Evolutionary conservation across 92 coral and sea anemone genomes (phyloP).

Genomic region (Meandrina meandrites): DNA sequence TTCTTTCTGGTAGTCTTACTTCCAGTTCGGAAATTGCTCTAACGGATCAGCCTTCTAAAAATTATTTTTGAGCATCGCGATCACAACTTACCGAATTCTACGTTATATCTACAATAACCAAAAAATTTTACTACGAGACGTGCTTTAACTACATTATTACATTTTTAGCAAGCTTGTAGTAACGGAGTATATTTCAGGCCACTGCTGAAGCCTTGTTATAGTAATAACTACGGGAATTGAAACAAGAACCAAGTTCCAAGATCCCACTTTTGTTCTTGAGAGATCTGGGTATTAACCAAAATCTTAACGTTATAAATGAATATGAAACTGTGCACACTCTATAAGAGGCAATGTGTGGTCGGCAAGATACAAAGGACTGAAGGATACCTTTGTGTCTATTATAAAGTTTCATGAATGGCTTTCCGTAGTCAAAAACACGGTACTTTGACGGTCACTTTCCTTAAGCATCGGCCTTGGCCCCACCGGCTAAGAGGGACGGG

Average conservation of each 20-base stretch:
- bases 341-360: too few species aligned
- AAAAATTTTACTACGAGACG: not conserved
- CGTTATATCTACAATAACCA: not conserved
- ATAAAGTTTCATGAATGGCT: too few species aligned
- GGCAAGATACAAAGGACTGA: too few species aligned
- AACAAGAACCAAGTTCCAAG: not conserved
- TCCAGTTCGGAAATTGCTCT: too few species aligned
- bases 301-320: not conserved
- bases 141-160: not conserved
- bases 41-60: too few species aligned
- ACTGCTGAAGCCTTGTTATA: not conserved
- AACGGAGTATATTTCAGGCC: not conserved
- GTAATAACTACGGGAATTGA: not conserved
- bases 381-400: too few species aligned
- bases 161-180: not conserved
- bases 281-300: not conserved
- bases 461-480: too few species aligned
- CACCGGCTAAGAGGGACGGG: too few species aligned
- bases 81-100: not conserved
- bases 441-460: too few species aligned
- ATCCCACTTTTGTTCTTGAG: not conserved
- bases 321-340: too few species aligned
- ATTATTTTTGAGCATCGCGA: not conserved
- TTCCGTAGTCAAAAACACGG: too few species aligned
- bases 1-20: not conserved